Conservation (phyloP, 2,113 vertebrate species). For the Gadus chalcogrammus region DNA sequence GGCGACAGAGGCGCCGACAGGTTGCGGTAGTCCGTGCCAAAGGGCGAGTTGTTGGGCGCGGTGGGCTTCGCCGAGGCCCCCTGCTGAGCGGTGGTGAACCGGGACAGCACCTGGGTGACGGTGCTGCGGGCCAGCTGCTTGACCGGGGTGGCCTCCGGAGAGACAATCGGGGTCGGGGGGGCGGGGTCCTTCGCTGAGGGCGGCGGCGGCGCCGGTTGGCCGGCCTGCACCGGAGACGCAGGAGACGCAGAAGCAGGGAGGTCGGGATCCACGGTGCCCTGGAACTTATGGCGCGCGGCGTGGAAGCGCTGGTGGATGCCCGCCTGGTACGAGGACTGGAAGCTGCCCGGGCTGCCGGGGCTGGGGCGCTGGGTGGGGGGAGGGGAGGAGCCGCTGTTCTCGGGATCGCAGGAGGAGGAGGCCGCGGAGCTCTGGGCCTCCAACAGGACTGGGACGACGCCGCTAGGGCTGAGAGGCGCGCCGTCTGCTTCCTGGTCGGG, state of each 20-base stretch:
- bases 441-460: constrained; percentile 1
- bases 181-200: constrained; percentile 71
- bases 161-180: constrained; percentile 56
- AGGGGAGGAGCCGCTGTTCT: constrained; percentile 81
- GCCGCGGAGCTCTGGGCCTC: constrained; percentile 45
- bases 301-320: constrained; percentile 96
- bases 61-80: constrained; percentile 73
- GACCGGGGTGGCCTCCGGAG: constrained; percentile 75
- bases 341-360: constrained; percentile 37
- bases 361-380: constrained; percentile 69
- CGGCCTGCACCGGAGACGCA: constrained; percentile 10
- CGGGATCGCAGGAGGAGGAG: constrained; percentile 67
- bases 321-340: constrained; percentile 91
- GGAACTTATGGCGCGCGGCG: constrained; percentile 91
- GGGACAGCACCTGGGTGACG: constrained; percentile 89
- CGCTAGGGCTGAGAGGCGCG: constrained; percentile 20
- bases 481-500: constrained; percentile 39
- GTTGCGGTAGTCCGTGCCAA: constrained; percentile 91
- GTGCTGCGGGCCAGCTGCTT: constrained; percentile 92
- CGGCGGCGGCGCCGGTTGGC: constrained; percentile 67
- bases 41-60: constrained; percentile 84
- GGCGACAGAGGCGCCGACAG: constrained; percentile 72
- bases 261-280: constrained; percentile 75
- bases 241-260: constrained; percentile 4
- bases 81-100: constrained; percentile 83